Evolutionary conservation across 1,140 invertebrate genomes (phyloP), one percentile per base, ranked within the genome.

Genomic region (Arctopsyche grandis): DNA sequence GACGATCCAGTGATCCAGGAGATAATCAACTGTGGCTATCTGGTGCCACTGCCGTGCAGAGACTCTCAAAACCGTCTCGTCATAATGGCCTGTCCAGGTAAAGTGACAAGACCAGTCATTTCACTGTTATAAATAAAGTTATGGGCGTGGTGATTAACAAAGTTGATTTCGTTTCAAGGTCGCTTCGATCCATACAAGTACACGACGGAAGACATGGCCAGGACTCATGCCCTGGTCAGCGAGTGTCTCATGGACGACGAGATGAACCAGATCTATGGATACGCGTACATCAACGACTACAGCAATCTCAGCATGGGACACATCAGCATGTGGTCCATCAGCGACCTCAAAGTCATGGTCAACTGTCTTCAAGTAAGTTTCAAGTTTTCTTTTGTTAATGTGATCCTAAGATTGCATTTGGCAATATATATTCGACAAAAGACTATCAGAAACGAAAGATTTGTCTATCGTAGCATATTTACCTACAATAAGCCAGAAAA

Each of bases 221-320:
- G 92, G 14, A 90, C 93, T 0, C 94, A 95, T 83, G 92, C 93
- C 58, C 87, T 96, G 83, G 91, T 95, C 10, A 91, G 93, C 24
- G 95, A 96, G 83, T 86, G 92, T 0, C 84, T 96, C 0, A 90
- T 96, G 87, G 93, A 95, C 83, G 94, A 96, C 77, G 94, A 95
- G 80, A 89, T 94, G 26, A 95, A 93, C 60, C 94, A 96, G 84
- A 89, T 94, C 66, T 75, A 83, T 74, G 94, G 94, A 0, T 96
- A 94, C 84, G 92, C 92, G 0, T 93, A 97, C 83, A 91, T 97
- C 19, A 94, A 96, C 81, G 95, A 96, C 84, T 93, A 96, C 83
- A 93, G 92, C 58, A 94, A 94, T 48, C 90, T 96, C 84, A 91
- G 92, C 75, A 95, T 96, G 92, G 91, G 92, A 0, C 94, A 96